Evolutionary conservation across 1,140 invertebrate species (phyloP), one percentile per base, ranked within the genome.

Genomic region (Drosophila nannoptera): DNA sequence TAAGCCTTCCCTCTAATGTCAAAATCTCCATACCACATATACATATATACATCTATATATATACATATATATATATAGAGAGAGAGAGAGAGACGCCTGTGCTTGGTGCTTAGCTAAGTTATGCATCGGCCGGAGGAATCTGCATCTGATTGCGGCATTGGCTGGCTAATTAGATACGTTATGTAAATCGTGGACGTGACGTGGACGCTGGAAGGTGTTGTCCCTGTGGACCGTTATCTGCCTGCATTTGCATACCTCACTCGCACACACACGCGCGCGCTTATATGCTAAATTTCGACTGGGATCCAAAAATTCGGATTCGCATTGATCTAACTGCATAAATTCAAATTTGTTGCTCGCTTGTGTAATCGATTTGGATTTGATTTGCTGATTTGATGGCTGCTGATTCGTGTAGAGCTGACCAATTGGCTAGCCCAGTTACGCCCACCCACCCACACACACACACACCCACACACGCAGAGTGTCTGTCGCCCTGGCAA

Each of bases 321-420:
- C 38, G 32, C 46, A 45, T 53, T 53, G 59, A 73, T 77, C 73
- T 77, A 73, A 77, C 67, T 65, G 77, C 67, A 81, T 64, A 50
- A 81, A 86, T 84, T 80, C n/a, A 11, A 14, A 5, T 42, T 42
- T 42, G n/a, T 50, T 43, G 56, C 63, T 42, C 48, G 55, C 55
- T 86, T 80, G 77, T 65, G 81, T 81, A 84, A 84, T 84, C 52
- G 59, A 69, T 77, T 77, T 77, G 56, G 36, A 84, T 84, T 84
- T 84, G 80, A 77, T 84, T 84, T 84, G 81, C 80, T 84, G 81
- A 84, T 84, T 84, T 78, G 53, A 42, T 73, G 59, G 68, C 66
- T 60, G 69, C 58, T 78, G 62, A 49, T 56, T 56, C 40, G 38
- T 43, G 45, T 33, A 9, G 36, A 58, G 12, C 54, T 66, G 54